Conservation (phyloP, 37 sponge, comb jelly and placozoan genomes). For the Spongia lamella region DNA sequence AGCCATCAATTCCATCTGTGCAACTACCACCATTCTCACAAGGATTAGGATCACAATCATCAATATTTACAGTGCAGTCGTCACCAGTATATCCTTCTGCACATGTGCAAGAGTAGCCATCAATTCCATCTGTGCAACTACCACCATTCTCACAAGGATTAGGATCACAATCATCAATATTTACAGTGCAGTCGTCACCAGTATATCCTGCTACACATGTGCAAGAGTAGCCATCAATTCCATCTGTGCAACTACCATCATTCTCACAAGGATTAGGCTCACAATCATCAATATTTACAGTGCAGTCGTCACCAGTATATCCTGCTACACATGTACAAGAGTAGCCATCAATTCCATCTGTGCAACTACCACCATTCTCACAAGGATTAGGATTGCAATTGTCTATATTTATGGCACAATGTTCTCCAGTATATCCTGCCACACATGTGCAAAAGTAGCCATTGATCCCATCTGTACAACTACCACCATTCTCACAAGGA, state of each 20-base stretch:
- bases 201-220: constrained; percentile 64
- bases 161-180: constrained; percentile 63
- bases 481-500: constrained; percentile 54
- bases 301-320: constrained; percentile 22
- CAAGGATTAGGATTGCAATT: constrained; percentile 22
- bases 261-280: constrained; percentile 16
- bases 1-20: constrained; percentile 1
- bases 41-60: constrained; percentile 29
- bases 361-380: constrained; percentile 37
- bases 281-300: constrained; percentile 32
- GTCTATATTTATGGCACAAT: constrained; percentile 38
- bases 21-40: constrained; percentile 30
- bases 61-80: constrained; percentile 29
- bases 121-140: constrained; percentile 31
- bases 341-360: background rate
- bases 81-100: constrained; percentile 36
- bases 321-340: constrained; percentile 17
- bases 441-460: constrained; percentile 47
- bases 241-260: constrained; percentile 19
- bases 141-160: constrained; percentile 65
- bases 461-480: constrained; percentile 34
- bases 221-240: background rate
- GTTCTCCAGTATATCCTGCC: constrained; percentile 32
- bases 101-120: constrained; percentile 29
- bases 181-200: constrained; percentile 37